Base-by-base conservation (phyloP, 2,113 vertebrate species). In the Enhydra lutris region DNA sequence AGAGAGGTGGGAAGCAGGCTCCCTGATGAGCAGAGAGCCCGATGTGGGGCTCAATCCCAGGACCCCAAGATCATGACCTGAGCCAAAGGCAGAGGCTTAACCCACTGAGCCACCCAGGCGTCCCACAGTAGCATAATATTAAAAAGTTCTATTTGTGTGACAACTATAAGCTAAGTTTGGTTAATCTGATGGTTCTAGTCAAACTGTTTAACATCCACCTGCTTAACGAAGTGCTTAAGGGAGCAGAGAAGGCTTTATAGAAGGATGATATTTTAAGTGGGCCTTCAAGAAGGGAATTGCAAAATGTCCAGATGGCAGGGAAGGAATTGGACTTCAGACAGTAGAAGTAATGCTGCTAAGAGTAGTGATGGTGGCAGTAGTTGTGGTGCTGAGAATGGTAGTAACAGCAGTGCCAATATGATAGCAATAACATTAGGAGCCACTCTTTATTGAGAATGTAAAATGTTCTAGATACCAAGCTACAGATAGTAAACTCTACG, bases 311-410 rank as follows among this genome's bases (percentile, higher is more conserved):
- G 39, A 21, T 59, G 39, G 42, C 13, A 1, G 14, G 69, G 26
- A 84, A 14, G 47, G 45, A 79, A 21, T 42, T 59, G 3, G 55
- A 26, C 29, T 7, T 84, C 45, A 47, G 50, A 24, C 3, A 24
- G 23, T 71, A n/a, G 34, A 34, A 29, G 52, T 24, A 36, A 26
- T 18, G 4, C 39, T 42, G 55, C 8, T 23, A 82, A 31, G 5
- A n/a, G 11, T 20, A n/a, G 36, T 20, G 34, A 9, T 20, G 65
- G 34, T 20, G 15, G 31, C 31, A 31, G 63, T 15, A 65, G 63
- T 31, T 15, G 63, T 34, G 63, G 31, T 34, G 14, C 31, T 34
- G 63, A 4, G 0, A 67, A 0, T 18, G 3, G 1, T 6, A 23
- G 4, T 61, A 18, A 47, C n/a, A 63, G 23, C 2, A 4, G 23